Evolutionary conservation across 2,797 vertebrate genomes (phyloP), one percentile per base, ranked within the genome.

Genomic region (Poliocrania exsul): DNA sequence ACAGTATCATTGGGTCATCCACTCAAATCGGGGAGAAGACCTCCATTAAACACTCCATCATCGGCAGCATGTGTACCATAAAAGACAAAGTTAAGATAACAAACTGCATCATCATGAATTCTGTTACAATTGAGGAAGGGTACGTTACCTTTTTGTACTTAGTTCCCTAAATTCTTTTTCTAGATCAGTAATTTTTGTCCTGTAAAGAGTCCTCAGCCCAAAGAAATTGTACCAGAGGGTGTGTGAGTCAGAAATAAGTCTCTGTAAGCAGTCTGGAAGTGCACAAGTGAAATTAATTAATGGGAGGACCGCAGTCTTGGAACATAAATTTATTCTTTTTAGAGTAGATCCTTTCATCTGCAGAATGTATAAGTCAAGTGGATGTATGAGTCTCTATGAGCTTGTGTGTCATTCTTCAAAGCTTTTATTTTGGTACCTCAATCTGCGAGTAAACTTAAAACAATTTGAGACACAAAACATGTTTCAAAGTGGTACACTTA

Each of bases 71-170:
- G 78, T 98, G 99, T 86, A 95, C 84, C 9, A 97, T 99, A 88
- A 98, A 97, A 97, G 99, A 99, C 83, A 99, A 98, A 98, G 99
- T 99, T 91, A 99, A 99, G 97, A 97, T 99, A 95, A 98, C 98
- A 92, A 99, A 98, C 97, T 99, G 99, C 75, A 99, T 99, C 97
- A 98, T 99, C 96, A 99, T 99, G 99, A 99, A 99, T 58, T 98
- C 98, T n/a, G 99, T 99, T 90, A 99, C 98, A 35, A 98, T 99
- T 62, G 99, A 99, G 86, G 99, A 99, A 95, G 99, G 99, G 99
- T 99, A 98, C 93, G 99, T 98, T 78, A 90, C 80, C 6, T 81
- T 53, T 91, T 79, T 81, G 11, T 81, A 37, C 49, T 93, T 7
- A 2, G 11, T 58, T 81, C 37, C 16, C 50, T 90, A 66, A 28